Base-by-base conservation (phyloP, 2,888 invertebrate genomes). In the Tetanocera ferruginea region DNA sequence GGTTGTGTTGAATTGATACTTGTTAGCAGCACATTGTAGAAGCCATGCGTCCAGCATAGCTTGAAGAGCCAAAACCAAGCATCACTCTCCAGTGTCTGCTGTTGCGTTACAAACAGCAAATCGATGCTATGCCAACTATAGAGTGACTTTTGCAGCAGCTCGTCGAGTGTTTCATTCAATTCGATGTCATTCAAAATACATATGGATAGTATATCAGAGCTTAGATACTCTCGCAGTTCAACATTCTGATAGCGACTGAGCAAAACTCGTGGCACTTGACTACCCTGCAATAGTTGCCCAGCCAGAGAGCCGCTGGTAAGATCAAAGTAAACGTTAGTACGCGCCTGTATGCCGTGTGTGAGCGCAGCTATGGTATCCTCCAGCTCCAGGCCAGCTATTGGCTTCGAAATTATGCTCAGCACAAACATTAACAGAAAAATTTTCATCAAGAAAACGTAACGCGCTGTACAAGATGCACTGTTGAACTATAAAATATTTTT, bases 41-140 rank as follows among this genome's bases (percentile, higher is more conserved):
- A 83, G 5, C 82, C 82, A 55, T 57, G 76, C 8, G 77, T 51
- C 82, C 82, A 83, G 49, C 80, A 83, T 80, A 81, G 78, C 17
- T 79, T 71, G 55, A 82, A 81, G 14, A 81, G 81, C 60, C 60
- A 67, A 11, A 9, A 17, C 72, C 73, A 72, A 5, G 19, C 23
- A 3, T 60, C 60, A 23, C 25, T 28, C 5, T 60, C 17, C 9
- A 28, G 14, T 14, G 14, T 60, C 28, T 11, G 4, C 14, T 28
- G 28, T 28, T 60, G 60, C 23, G 60, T 60, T n/a, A 60, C 25
- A 28, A 60, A 60, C 14, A 60, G 5, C 28, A 60, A 60, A 60
- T 60, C 60, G 2, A 28, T 60, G 25, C 17, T 23, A 9, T 60
- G 60, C 60, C 60, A 60, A 28, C 25, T 28, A 17, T 60, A 28